Evolutionary conservation across 2,888 invertebrate genomes (phyloP).

Genomic region (Coelogynopora nodosa): DNA sequence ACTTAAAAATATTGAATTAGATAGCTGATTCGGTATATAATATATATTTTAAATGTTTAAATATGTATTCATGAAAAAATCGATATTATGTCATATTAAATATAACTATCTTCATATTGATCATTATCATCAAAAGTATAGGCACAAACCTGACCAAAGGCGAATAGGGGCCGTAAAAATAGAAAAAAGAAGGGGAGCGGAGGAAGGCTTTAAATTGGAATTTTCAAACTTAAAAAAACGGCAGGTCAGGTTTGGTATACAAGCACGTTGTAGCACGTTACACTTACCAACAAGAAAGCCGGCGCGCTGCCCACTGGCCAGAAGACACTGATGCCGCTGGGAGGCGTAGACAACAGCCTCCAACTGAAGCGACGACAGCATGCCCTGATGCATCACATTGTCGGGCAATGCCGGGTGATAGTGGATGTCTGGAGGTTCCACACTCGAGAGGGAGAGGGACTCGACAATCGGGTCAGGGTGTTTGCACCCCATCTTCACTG

Average conservation of each 20-base stretch:
- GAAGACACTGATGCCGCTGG: constrained; percentile 84
- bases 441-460: constrained; percentile 91
- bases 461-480: constrained; percentile 99
- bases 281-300: constrained; percentile 82
- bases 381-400: constrained; percentile 75
- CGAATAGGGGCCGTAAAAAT: too few species aligned
- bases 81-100: too few species aligned
- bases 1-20: too few species aligned
- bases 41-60: too few species aligned
- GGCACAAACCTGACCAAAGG: too few species aligned
- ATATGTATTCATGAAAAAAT: too few species aligned
- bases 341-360: constrained; percentile 95
- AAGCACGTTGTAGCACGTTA: too few species aligned
- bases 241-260: background rate
- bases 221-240: background rate
- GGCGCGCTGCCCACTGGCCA: constrained; percentile 82
- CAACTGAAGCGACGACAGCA: constrained; percentile 87
- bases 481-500: constrained; percentile 84
- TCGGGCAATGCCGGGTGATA: constrained; percentile 71
- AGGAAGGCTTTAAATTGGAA: too few species aligned
- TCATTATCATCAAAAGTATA: too few species aligned
- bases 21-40: too few species aligned
- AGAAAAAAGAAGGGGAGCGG: too few species aligned
- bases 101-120: too few species aligned
- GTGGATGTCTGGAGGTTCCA: constrained; percentile 86